A percentile compares a stretch with the other conserved stretches of the same genome.
These are phyloP conservation scores for Staurois parvus DNA, from an alignment of 2,797 vertebrate species.

Conservation along the genomic window DNA sequence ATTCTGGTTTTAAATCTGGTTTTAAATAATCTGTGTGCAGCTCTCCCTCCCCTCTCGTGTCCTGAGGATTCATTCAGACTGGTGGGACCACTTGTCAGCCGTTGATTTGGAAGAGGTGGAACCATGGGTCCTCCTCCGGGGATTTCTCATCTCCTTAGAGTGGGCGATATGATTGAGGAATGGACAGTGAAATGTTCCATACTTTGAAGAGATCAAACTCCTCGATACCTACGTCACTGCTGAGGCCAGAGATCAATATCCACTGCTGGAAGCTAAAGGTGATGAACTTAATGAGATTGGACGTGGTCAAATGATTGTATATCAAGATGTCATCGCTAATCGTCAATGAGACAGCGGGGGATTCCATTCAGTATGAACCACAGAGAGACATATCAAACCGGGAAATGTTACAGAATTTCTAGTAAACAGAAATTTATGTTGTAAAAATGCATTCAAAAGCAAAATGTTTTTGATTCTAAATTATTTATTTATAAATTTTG, in stretches of 20 bases:
- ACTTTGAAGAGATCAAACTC: slow-evolving; percentile 25
- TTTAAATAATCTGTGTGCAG: slow-evolving; percentile 2
- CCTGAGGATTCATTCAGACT: background rate
- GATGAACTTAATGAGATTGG: slow-evolving; percentile 10
- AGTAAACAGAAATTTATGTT: too few relatives aligned
- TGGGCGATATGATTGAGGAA: background rate
- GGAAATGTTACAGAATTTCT: too few relatives aligned
- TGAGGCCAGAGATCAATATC: slow-evolving; percentile 23
- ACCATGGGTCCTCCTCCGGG: background rate
- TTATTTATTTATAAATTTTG: too few relatives aligned
- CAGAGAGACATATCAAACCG: too few relatives aligned
- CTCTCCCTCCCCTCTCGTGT: background rate
- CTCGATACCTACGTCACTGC: background rate
- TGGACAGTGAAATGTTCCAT: background rate
- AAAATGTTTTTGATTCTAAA: too few relatives aligned
- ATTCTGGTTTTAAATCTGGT: slow-evolving; percentile 13
- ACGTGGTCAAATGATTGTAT: background rate
- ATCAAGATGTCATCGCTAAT: slow-evolving; percentile 4
- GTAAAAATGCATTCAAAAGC: too few relatives aligned
- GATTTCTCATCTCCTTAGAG: background rate
- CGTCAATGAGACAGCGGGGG: background rate
- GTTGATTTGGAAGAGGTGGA: background rate
- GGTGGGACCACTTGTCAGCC: background rate
- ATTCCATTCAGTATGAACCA: too few relatives aligned
- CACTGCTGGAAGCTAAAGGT: slow-evolving; percentile 35